Base-by-base conservation (phyloP, 2,888 invertebrate genomes). In the Cerastoderma edule region DNA sequence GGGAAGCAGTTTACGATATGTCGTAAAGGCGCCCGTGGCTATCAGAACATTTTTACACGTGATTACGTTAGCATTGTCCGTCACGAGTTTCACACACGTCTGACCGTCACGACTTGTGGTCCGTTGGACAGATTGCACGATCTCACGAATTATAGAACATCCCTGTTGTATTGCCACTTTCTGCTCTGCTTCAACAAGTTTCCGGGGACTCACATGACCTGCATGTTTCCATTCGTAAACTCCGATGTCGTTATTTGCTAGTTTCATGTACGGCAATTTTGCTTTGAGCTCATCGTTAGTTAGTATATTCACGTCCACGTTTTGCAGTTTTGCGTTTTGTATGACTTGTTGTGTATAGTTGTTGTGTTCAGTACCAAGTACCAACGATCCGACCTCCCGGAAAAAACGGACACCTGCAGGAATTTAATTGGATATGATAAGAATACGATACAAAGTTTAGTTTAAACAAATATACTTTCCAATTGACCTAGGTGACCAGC, bases 361-460 rank as follows among this genome's bases (percentile, higher is more conserved):
- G 6, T 56, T 50, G 39, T 69, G 32, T 35, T 44, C 56, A 27
- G 70, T 68, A 10, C 85, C 82, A 22, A 77, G 60, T 10, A 64
- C 46, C 2, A 85, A n/a, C 10, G 54, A 66, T 35, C 85, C 85
- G n/a, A 77, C 72, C 56, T 80, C 82, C 3, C 67, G 67, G 67
- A 77, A 85, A 60, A 85, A 85, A 0, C n/a, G 39, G 6, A 85
- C 67, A 22, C 85, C 85, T 85, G 60, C 1, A 75, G 75, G 39
- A 27, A 53, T 27, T 28, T 22, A 24, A 48, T n/a, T n/a, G n/a
- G n/a, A n/a, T n/a, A n/a, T n/a, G n/a, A n/a, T n/a, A n/a, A n/a
- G n/a, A n/a, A n/a, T n/a, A n/a, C n/a, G n/a, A n/a, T n/a, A n/a
- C n/a, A n/a, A n/a, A n/a, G n/a, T n/a, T n/a, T n/a, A n/a, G n/a